Evolutionary conservation across 1,140 invertebrate genomes (phyloP), one percentile per base, ranked within the genome.

Genomic region (Teleopsis dalmanni): DNA sequence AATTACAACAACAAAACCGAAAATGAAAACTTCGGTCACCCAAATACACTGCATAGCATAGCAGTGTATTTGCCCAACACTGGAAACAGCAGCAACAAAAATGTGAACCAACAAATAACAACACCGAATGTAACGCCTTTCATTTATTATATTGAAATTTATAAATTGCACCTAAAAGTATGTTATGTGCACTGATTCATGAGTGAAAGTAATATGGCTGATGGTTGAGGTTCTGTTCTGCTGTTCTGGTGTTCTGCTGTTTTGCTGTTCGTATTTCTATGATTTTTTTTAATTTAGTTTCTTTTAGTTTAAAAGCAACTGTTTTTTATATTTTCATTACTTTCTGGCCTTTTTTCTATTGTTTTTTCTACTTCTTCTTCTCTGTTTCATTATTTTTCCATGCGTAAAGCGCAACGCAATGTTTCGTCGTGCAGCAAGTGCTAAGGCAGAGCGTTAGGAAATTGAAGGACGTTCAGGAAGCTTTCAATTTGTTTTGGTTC

Each of bases 121-220:
- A n/a, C n/a, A n/a, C n/a, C n/a, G n/a, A n/a, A n/a, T n/a, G n/a
- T n/a, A n/a, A n/a, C 21, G 43, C 25, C 21, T 4, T 27, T 27
- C 43, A 45, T 45, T 45, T 45, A 45, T 45, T 45, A 31, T 45
- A 45, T 46, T 35, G 33, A 46, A 46, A 46, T 25, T 34, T 46
- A 46, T 46, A 46, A 46, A 46, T 36, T 46, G 13, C 44, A 10
- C 44, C 44, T 46, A 46, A 46, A 46, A 46, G 44, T 46, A 46
- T 46, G 31, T 31, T 45, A 23, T 45, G 43, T 11, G 25, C 43
- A 34, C 29, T 46, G 44, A 46, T 46, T 46, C 44, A 46, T 46
- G 44, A 26, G 23, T 23, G 21, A 35, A 26, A 46, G 22, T 31
- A 29, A 19, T 29, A 19, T 43, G 41, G 41, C 25, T 14, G 10